A percentile compares a stretch with the other conserved stretches of the same genome.
phyloP scores from a whole-genome alignment of 2,113 vertebrate genomes.

The Melanostigma gelatinosum region DNA sequence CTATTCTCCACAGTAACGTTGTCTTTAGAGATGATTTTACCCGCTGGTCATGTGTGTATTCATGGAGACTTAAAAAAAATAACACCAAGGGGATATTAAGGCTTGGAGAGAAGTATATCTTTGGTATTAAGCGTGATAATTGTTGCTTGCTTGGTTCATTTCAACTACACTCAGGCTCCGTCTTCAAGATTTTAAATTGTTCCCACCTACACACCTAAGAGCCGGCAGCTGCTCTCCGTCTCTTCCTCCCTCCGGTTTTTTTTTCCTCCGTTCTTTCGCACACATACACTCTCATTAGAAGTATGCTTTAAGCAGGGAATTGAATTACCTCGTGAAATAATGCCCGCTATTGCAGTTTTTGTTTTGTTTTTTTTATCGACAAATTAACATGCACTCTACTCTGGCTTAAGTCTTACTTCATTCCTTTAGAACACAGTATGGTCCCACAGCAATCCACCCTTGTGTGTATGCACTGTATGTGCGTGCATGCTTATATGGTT shows the following conservation, averaged over 20 bases:
- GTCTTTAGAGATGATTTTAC: neutral
- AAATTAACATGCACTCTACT: constrained; percentile 4
- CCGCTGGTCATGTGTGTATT: neutral
- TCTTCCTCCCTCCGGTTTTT: constrained; percentile 32
- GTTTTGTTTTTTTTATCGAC: constrained; percentile 37
- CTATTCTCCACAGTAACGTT: neutral
- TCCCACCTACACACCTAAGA: constrained; percentile 78
- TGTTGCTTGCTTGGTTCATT: neutral
- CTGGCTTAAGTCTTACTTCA: neutral
- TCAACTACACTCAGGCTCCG: neutral
- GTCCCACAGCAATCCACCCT: constrained; percentile 32
- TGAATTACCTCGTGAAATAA: constrained; percentile 51
- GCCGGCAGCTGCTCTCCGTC: constrained; percentile 64
- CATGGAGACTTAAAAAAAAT: neutral
- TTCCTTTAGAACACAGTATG: constrained; percentile 5
- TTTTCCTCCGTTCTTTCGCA: constrained; percentile 16
- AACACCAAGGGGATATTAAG: neutral
- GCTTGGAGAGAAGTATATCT: neutral
- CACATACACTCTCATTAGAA: neutral
- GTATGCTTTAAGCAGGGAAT: constrained; percentile 35
- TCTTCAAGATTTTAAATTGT: neutral
- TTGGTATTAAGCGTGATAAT: neutral
- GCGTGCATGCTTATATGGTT: neutral
- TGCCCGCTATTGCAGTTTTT: constrained; percentile 17
- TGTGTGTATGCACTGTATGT: neutral